Conservation (phyloP, 2,888 invertebrate species). For the Sarcophaga caerulescens region DNA sequence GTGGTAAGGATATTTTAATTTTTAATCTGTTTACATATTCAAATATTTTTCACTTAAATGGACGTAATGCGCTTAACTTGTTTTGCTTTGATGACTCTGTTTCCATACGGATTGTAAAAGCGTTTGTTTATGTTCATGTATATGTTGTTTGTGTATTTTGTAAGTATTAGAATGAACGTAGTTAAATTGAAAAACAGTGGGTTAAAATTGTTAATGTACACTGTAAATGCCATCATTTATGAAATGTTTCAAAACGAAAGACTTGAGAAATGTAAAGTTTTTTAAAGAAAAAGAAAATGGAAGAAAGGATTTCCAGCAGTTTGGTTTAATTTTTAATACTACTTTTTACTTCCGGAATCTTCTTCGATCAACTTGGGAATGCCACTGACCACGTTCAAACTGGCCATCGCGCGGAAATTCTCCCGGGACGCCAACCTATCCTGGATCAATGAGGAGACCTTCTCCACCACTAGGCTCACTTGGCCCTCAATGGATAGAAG, state of each 20-base stretch:
- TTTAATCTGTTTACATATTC: conserved; percentile 49
- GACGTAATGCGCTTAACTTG: conserved; percentile 46
- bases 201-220: not conserved
- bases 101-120: not conserved
- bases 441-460: no score
- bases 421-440: no score
- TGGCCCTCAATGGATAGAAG: no score
- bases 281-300: no score
- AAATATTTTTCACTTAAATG: conserved; percentile 49
- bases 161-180: no score
- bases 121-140: not conserved
- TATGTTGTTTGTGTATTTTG: not conserved
- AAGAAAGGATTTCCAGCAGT: no score
- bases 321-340: no score
- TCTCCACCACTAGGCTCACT: no score
- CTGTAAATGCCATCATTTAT: not conserved
- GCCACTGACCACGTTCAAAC: no score
- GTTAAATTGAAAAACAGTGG: not conserved
- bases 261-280: not conserved
- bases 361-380: no score
- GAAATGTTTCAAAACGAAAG: not conserved
- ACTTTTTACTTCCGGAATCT: no score
- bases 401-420: no score
- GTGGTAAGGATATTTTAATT: conserved; percentile 18
- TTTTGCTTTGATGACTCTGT: conserved; percentile 43